These are phyloP conservation scores for Eumaeus atala DNA, from an alignment of 1,140 invertebrate genomes.

Conservation along the genomic window DNA sequence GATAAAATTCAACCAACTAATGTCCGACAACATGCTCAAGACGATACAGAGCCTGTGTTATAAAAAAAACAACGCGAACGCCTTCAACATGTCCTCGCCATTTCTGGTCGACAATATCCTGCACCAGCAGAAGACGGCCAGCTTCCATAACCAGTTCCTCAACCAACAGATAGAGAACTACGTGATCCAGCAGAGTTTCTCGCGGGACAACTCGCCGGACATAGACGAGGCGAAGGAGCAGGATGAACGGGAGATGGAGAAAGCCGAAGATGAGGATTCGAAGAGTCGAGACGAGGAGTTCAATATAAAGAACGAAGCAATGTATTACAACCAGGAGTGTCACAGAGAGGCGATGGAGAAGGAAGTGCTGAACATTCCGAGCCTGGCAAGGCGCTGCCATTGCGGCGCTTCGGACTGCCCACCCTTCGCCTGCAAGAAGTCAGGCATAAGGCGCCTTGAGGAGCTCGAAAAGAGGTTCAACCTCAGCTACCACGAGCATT, in stretches of 20 bases:
- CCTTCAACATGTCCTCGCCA: slow-evolving; percentile 66
- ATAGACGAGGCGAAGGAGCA: slow-evolving; percentile 45
- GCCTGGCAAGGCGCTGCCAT: slow-evolving; percentile 42
- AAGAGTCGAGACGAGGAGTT: slow-evolving; percentile 55
- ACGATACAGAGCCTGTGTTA: slow-evolving; percentile 61
- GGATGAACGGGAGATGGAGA: slow-evolving; percentile 46
- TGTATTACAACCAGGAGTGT: slow-evolving; percentile 46
- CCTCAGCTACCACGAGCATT: slow-evolving; percentile 53
- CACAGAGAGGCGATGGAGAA: slow-evolving; percentile 56
- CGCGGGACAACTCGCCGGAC: slow-evolving; percentile 57
- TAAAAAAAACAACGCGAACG: slow-evolving; percentile 45
- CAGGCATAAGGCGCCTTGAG: slow-evolving; percentile 49
- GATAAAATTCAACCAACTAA: slow-evolving; percentile 50
- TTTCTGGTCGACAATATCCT: slow-evolving; percentile 69
- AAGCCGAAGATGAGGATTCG: slow-evolving; percentile 62
- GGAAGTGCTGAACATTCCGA: slow-evolving; percentile 56
- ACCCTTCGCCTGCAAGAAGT: slow-evolving; percentile 56
- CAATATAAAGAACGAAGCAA: slow-evolving; percentile 42
- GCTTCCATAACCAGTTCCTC: slow-evolving; percentile 62
- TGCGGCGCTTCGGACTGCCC: slow-evolving; percentile 51
- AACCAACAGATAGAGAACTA: slow-evolving; percentile 56
- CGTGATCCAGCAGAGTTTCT: slow-evolving; percentile 53
- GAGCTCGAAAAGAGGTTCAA: slow-evolving; percentile 61
- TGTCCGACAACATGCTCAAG: slow-evolving; percentile 62
- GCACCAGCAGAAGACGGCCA: slow-evolving; percentile 62